Evolutionary conservation across 2,888 invertebrate species (phyloP).

Genomic region (Tiliacea citrago): DNA sequence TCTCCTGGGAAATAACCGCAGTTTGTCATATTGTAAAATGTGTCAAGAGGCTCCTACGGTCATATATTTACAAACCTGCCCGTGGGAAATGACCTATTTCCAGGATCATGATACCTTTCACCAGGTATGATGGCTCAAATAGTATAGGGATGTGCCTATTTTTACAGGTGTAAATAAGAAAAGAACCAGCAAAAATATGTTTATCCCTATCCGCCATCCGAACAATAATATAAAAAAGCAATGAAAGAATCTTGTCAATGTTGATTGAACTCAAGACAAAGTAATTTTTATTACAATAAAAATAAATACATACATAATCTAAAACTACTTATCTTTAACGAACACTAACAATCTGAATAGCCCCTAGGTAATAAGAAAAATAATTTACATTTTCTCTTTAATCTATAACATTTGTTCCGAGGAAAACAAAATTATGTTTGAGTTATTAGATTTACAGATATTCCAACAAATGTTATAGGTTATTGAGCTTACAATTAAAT

Average conservation of each 20-base stretch:
- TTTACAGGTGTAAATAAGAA: not conserved
- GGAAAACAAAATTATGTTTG: not conserved
- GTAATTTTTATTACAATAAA: slow-evolving; percentile 49
- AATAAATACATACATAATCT: slow-evolving; percentile 60
- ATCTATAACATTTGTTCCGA: slow-evolving; percentile 30
- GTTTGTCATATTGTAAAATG: slow-evolving; percentile 50
- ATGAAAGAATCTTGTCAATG: not conserved
- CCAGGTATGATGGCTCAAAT: not conserved
- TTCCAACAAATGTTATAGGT: slow-evolving; percentile 33
- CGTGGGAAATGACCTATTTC: slow-evolving; percentile 35
- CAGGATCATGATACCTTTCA: slow-evolving; percentile 4
- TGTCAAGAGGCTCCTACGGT: slow-evolving; percentile 16
- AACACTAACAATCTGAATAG: slow-evolving; percentile 52
- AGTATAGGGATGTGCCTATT: not conserved
- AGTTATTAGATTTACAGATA: not conserved
- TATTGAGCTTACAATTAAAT: slow-evolving; percentile 34
- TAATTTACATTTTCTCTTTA: slow-evolving; percentile 63
- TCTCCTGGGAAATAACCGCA: slow-evolving; percentile 55
- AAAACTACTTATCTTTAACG: slow-evolving; percentile 52
- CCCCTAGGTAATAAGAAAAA: slow-evolving; percentile 54
- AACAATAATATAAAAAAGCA: not conserved
- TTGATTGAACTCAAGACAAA: not conserved
- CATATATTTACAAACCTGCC: slow-evolving; percentile 41
- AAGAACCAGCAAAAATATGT: not conserved
- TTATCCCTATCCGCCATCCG: not conserved